phyloP scores from a whole-genome alignment of 2,888 invertebrate genomes.

The Hydropsyche betteni region DNA sequence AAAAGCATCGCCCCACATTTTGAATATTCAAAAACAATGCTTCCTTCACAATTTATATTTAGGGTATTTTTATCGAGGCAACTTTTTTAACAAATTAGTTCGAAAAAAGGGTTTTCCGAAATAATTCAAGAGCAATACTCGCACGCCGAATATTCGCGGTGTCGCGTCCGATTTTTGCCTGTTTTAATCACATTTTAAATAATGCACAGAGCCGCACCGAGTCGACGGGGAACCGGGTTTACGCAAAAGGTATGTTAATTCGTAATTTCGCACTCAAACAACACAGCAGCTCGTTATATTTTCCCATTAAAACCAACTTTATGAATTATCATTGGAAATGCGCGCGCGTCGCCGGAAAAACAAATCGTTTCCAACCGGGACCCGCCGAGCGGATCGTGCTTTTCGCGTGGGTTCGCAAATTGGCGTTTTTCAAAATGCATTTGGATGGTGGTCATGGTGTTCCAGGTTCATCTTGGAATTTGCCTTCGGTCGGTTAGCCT shows the following conservation, averaged over 20 bases:
- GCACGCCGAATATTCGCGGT: not conserved
- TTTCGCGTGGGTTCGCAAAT: too few species aligned
- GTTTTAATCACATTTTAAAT: constrained; percentile 23
- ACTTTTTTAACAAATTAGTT: too few species aligned
- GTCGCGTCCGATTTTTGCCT: constrained; percentile 25
- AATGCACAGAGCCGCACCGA: constrained; percentile 23
- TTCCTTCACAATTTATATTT: too few species aligned
- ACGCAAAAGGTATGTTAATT: constrained; percentile 31
- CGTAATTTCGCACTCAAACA: constrained; percentile 33
- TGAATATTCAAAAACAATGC: too few species aligned
- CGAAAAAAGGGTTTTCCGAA: not conserved
- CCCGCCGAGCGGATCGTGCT: not conserved
- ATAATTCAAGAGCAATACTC: constrained; percentile 11
- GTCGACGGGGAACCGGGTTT: constrained; percentile 15
- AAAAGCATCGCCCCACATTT: too few species aligned
- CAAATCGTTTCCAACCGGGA: too few species aligned
- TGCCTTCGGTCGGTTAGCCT: too few species aligned
- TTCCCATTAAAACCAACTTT: constrained; percentile 43
- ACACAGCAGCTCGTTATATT: constrained; percentile 33
- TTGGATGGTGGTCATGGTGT: too few species aligned
- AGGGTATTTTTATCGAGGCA: too few species aligned
- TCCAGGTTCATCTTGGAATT: too few species aligned
- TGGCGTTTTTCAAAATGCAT: too few species aligned
- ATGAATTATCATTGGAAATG: constrained; percentile 38
- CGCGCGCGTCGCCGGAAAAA: not conserved